Conservation (phyloP, 2,797 vertebrate species). For the Melanotaenia maccullochi region DNA sequence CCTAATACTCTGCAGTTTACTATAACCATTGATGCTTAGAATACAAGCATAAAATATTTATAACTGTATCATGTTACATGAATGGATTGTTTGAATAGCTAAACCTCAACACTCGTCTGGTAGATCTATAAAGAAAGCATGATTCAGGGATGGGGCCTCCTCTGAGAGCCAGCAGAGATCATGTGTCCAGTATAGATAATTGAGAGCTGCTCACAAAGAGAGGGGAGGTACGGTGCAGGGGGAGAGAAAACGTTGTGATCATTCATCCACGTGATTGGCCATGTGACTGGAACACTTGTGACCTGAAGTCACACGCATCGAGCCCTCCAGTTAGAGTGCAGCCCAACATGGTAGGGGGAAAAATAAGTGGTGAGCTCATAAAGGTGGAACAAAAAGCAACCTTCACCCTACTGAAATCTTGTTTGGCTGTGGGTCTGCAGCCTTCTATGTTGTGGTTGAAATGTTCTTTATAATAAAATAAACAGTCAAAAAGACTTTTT, state of each 20-base stretch:
- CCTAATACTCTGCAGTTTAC: constrained; percentile 39
- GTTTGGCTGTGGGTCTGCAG: neutral
- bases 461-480: too few species aligned
- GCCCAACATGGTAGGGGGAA: constrained; percentile 4
- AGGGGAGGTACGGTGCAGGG: constrained; percentile 2
- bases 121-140: constrained; percentile 38
- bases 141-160: constrained; percentile 46
- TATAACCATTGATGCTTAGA: constrained; percentile 25
- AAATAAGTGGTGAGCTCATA: neutral
- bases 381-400: neutral
- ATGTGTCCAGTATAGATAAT: constrained; percentile 63
- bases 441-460: too few species aligned
- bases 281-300: constrained; percentile 68
- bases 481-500: neutral
- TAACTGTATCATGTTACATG: constrained; percentile 36
- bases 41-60: constrained; percentile 15
- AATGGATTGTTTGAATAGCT: constrained; percentile 47
- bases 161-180: constrained; percentile 51
- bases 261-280: constrained; percentile 40
- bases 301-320: constrained; percentile 38
- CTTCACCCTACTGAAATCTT: neutral
- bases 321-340: constrained; percentile 17
- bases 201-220: constrained; percentile 61
- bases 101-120: neutral
- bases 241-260: constrained; percentile 48